Evolutionary conservation across 1,140 invertebrate species (phyloP), one percentile per base, ranked within the genome.

Genomic region (Mizuhopecten yessoensis): DNA sequence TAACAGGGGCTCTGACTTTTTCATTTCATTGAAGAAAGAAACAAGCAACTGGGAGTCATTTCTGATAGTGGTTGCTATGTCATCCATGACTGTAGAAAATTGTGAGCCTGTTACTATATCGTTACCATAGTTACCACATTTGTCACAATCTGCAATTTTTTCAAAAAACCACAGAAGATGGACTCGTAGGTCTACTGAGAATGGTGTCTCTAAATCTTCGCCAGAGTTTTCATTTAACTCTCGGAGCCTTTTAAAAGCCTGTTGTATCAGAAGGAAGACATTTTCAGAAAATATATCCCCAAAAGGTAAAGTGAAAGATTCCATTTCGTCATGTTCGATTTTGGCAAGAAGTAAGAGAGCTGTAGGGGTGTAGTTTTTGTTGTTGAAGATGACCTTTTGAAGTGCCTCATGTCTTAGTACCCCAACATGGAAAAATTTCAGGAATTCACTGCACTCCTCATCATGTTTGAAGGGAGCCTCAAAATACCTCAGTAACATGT

Each of bases 21-120:
- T 75, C 57, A 75, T 75, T 75, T 75, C 57, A 75, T n/a, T 75
- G 57, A 75, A 75, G 57, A 75, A 75, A 29, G 57, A 75, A 75
- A 75, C 57, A 9, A 75, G 57, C 17, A 75, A n/a, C 57, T 75
- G 57, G n/a, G 57, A 75, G 57, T 75, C 57, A 75, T 75, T n/a
- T 75, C 57, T 75, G 57, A 75, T 75, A 29, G 57, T 75, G 7
- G 23, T n/a, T n/a, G 57, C 57, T n/a, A 75, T 0, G n/a, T 75
- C 57, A 29, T 75, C 57, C 57, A 75, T 75, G n/a, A 75, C 11
- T 5, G 57, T 75, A 5, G 57, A 29, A 17, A 75, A 75, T 75
- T 75, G 57, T 75, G 57, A 75, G n/a, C 57, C 57, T 75, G 1
- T 75, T 0, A 75, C 57, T 29, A 75, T 75, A 29, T 75, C 57